Conservation (phyloP, 2,888 invertebrate genomes). For the Ctenicera cuprea region DNA sequence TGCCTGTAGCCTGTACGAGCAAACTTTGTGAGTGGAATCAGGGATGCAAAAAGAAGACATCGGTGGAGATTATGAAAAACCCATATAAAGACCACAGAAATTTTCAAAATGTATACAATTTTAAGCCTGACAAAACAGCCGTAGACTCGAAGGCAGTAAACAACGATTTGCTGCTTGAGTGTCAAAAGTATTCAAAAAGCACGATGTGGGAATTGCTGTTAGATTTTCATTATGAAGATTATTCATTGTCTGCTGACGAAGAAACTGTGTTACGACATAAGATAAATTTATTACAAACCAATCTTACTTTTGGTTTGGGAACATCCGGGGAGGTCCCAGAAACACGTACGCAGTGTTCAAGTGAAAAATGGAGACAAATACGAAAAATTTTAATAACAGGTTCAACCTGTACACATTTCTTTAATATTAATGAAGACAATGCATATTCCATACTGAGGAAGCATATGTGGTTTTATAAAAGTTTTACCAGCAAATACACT, state of each 20-base stretch:
- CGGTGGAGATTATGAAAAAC: background rate
- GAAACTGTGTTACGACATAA: too few relatives aligned
- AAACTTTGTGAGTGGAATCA: slow-evolving; percentile 54
- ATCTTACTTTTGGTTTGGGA: background rate
- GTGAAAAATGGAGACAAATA: background rate
- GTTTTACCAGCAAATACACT: background rate
- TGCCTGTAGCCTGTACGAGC: slow-evolving; percentile 51
- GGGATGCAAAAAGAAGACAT: too few relatives aligned
- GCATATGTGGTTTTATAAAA: background rate
- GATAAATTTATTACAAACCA: too few relatives aligned
- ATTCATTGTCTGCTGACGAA: background rate
- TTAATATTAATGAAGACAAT: background rate
- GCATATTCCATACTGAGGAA: background rate
- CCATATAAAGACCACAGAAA: too few relatives aligned
- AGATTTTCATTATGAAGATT: background rate
- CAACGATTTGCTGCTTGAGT: background rate
- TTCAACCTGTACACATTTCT: background rate
- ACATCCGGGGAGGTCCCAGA: background rate
- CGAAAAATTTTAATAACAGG: background rate
- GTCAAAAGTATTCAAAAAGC: background rate
- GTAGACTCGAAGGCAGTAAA: background rate
- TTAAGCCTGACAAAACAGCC: background rate
- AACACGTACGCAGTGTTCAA: background rate
- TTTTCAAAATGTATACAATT: too few relatives aligned
- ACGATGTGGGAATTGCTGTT: background rate